These are phyloP conservation scores for Daubentonia madagascariensis DNA, from an alignment of 2,113 vertebrate species.

Conservation along the genomic window DNA sequence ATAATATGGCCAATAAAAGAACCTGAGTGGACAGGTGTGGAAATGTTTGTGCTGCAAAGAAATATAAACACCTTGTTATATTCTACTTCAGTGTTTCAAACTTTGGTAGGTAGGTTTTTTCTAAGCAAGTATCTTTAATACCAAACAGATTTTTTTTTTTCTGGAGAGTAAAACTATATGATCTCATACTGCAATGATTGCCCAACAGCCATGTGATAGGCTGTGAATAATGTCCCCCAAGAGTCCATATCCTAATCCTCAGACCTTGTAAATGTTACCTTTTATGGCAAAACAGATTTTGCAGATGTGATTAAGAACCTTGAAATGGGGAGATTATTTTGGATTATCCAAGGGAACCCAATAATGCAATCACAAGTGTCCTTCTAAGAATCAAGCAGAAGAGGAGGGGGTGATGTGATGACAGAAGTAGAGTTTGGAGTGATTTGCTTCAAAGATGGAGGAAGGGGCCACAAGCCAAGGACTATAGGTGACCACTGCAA, in stretches of 20 bases:
- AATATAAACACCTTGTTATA: neutral
- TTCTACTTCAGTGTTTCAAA: neutral
- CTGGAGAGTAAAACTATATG: neutral
- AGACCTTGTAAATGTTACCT: neutral
- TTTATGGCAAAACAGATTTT: neutral
- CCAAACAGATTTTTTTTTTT: neutral
- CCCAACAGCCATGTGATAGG: neutral
- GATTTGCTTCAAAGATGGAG: neutral
- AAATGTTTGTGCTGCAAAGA: neutral
- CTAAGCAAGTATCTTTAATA: neutral
- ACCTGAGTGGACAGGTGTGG: neutral
- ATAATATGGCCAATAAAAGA: neutral
- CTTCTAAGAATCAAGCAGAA: neutral
- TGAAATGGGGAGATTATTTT: neutral
- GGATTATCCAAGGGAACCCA: neutral
- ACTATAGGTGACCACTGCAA: neutral
- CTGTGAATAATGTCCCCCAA: neutral
- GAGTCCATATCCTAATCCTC: neutral
- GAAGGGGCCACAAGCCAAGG: neutral
- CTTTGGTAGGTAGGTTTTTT: neutral
- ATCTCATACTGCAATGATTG: neutral
- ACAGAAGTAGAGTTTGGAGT: neutral
- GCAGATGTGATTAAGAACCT: neutral
- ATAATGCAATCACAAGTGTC: neutral
- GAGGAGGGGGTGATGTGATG: neutral